A percentile compares a stretch with the other conserved stretches of the same genome.
phyloP scores from a whole-genome alignment of 1,140 invertebrate genomes.

The Drosophila mojavensis region DNA sequence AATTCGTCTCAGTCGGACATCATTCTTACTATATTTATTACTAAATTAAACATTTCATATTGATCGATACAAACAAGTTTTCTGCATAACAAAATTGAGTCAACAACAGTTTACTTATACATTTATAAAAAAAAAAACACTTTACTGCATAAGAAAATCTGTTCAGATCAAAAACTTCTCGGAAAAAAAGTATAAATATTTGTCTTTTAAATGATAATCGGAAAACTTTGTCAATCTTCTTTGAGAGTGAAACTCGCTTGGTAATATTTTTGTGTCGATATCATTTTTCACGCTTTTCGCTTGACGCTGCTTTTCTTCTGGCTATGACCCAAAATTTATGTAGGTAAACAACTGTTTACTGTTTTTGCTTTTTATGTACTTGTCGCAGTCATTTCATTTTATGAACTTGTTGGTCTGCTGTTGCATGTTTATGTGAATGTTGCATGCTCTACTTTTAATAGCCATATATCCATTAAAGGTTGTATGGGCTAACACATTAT shows the following conservation, averaged over 20 bases:
- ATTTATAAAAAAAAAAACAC: too few relatives aligned
- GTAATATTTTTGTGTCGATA: constrained; percentile 5
- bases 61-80: too few relatives aligned
- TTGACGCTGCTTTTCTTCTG: background rate
- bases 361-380: constrained; percentile 1
- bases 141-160: too few relatives aligned
- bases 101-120: too few relatives aligned
- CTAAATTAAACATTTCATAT: too few relatives aligned
- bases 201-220: background rate
- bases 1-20: too few relatives aligned
- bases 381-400: background rate
- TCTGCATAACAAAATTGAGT: too few relatives aligned
- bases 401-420: background rate
- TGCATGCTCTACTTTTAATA: background rate
- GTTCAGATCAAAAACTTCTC: background rate
- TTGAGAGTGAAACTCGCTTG: background rate
- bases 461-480: background rate
- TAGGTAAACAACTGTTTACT: constrained; percentile 5
- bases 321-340: constrained; percentile 9
- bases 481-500: background rate
- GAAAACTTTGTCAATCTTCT: background rate
- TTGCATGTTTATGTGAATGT: background rate
- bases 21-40: too few relatives aligned
- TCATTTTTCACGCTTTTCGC: constrained; percentile 3
- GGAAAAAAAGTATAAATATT: background rate